Evolutionary conservation across 2,888 invertebrate genomes (phyloP).

Genomic region (Stenodema calcarata): DNA sequence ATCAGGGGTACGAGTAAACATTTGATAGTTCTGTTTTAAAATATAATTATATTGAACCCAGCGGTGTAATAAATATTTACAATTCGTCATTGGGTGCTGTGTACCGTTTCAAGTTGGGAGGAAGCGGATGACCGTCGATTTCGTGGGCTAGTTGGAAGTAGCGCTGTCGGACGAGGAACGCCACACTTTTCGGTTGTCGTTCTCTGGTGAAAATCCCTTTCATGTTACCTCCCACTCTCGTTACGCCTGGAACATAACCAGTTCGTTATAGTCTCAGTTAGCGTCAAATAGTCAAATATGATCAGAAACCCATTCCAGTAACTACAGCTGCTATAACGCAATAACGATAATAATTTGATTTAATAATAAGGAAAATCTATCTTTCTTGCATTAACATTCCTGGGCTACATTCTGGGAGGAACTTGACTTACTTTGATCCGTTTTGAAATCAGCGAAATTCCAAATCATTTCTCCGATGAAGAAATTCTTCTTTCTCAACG

Average conservation of each 20-base stretch:
- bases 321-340: no score
- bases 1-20: no score
- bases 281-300: no score
- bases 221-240: constrained; percentile 83
- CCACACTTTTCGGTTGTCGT: constrained; percentile 89
- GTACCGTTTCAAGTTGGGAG: constrained; percentile 65
- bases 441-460: constrained; percentile 99
- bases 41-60: no score
- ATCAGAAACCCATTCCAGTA: no score
- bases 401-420: no score
- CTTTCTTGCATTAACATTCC: no score
- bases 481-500: constrained; percentile 74
- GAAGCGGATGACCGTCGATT: constrained; percentile 66
- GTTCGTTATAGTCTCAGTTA: no score
- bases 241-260: constrained; percentile 70
- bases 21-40: no score
- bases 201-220: constrained; percentile 92
- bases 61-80: no score
- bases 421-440: constrained; percentile 77
- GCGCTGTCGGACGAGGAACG: constrained; percentile 79
- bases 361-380: no score
- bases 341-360: no score
- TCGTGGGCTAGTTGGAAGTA: constrained; percentile 74
- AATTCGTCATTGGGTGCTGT: constrained; percentile 45
- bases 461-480: constrained; percentile 97